These are phyloP conservation scores for Rhodinocichla rosea DNA, from an alignment of 2,113 vertebrate species.

Conservation along the genomic window DNA sequence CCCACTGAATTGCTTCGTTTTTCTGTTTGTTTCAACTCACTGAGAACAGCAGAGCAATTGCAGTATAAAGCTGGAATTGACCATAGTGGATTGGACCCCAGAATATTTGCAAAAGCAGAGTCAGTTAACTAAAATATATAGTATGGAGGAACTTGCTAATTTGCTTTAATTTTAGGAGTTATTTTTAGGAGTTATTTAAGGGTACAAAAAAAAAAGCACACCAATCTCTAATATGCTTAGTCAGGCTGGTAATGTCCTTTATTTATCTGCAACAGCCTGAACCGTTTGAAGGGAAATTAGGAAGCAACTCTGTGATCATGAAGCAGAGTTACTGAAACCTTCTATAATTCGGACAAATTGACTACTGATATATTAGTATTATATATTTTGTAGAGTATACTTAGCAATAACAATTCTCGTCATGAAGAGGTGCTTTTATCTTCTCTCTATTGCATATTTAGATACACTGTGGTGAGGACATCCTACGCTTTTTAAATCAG, in stretches of 20 bases:
- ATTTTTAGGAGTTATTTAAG: not conserved
- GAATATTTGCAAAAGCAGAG: not conserved
- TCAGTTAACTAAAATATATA: not conserved
- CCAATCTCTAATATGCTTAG: not conserved
- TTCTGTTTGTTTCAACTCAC: not conserved
- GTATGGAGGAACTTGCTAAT: not conserved
- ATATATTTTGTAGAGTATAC: not conserved
- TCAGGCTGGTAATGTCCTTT: conserved; percentile 18
- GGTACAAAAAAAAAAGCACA: not conserved
- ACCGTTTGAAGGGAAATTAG: conserved; percentile 35
- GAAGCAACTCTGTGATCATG: not conserved
- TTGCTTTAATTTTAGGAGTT: conserved; percentile 2
- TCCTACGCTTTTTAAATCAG: not conserved
- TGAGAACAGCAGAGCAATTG: not conserved
- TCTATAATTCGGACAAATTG: not conserved
- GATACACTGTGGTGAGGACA: not conserved
- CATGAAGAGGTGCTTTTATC: not conserved
- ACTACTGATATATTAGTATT: not conserved
- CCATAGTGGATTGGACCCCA: not conserved
- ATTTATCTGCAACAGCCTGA: not conserved
- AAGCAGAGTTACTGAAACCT: conserved; percentile 9
- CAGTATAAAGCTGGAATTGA: not conserved
- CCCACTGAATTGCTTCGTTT: not conserved
- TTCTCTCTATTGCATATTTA: not conserved
- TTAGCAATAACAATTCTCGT: not conserved